phyloP scores from a whole-genome alignment of 1,140 invertebrate genomes.

The Catajapyx aquilonaris region DNA sequence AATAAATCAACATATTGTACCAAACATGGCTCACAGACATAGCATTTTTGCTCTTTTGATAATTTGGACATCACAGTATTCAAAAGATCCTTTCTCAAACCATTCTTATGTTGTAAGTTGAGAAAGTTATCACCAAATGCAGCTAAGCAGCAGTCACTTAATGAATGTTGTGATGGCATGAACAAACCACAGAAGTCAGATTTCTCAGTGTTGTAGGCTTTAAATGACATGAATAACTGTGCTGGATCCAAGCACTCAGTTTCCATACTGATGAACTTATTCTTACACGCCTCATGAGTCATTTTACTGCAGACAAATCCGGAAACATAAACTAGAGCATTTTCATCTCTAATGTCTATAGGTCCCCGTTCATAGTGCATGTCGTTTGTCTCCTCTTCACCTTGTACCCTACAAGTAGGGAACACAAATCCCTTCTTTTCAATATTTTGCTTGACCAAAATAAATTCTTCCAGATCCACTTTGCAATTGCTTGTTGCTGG shows the following conservation, averaged over 20 bases:
- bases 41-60: not conserved
- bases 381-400: not conserved
- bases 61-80: not conserved
- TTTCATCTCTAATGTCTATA: not conserved
- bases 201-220: not conserved
- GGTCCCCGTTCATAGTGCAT: not conserved
- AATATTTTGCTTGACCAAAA: not conserved
- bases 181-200: not conserved
- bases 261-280: not conserved
- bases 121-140: not conserved
- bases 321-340: not conserved
- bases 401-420: not conserved
- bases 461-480: not conserved
- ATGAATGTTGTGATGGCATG: not conserved
- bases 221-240: not conserved
- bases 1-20: not conserved
- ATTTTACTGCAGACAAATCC: not conserved
- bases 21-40: not conserved
- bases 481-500: not conserved
- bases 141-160: not conserved
- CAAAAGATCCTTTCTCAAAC: not conserved
- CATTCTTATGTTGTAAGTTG: not conserved
- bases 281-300: not conserved
- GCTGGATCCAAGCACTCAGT: not conserved
- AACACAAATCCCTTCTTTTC: not conserved